phyloP scores from a whole-genome alignment of 1,140 invertebrate species.

The Cherax destructor region DNA sequence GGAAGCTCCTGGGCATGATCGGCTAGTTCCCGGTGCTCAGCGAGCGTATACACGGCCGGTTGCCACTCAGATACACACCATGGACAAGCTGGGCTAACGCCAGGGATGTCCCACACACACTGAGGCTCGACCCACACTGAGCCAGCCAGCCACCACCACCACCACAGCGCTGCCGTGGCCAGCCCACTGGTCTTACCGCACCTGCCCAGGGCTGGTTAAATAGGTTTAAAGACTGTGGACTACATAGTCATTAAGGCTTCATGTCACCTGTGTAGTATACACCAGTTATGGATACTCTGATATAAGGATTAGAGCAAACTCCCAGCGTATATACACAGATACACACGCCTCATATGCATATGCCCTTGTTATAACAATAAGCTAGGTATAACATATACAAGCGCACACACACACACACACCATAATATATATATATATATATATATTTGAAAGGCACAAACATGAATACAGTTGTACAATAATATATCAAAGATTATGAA shows the following conservation, averaged over 20 bases:
- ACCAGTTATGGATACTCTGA: background rate
- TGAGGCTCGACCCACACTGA: background rate
- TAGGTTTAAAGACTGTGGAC: too few species aligned
- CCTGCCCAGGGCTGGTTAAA: background rate
- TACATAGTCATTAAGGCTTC: too few species aligned
- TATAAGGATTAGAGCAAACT: background rate
- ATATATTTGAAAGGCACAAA: too few species aligned
- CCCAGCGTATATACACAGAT: background rate
- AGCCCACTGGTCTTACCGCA: background rate
- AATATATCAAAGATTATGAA: too few species aligned
- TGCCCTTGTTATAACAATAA: too few species aligned
- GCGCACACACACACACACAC: too few species aligned
- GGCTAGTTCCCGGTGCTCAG: background rate
- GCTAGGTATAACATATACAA: too few species aligned
- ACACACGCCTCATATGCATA: background rate
- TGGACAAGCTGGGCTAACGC: background rate
- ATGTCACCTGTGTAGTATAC: background rate
- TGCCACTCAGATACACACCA: background rate
- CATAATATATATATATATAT: too few species aligned
- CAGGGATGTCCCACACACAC: background rate
- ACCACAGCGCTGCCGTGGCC: background rate
- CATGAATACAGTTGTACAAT: too few species aligned
- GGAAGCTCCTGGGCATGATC: background rate
- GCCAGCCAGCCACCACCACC: background rate
- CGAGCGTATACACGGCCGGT: background rate